Base-by-base conservation (phyloP, 2,113 vertebrate species). In the Lipophrys pholis region DNA sequence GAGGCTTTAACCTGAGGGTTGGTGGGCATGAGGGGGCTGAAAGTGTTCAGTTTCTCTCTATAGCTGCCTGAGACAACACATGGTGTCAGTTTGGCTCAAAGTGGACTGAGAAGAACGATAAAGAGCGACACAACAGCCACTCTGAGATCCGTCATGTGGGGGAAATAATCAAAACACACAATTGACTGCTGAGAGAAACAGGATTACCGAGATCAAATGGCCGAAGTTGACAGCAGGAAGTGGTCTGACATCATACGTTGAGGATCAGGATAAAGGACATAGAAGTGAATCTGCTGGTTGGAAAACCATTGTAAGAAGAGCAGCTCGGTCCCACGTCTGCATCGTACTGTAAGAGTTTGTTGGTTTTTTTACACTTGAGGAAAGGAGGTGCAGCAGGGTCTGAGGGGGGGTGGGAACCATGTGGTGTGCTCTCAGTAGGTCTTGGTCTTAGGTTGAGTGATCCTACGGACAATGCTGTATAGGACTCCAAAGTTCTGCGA, bases 401-500 rank as follows among this genome's bases (percentile, higher is more conserved):
- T 30, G 21, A 2, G 58, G 17, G 35, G 48, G 35, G 11, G 21
- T n/a, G n/a, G 50, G 48, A 1, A 40, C 14, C 11, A 14, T 7
- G 35, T n/a, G 42, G 17, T 7, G 60, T 9, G 46, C 17, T 3
- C 42, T 91, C 76, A 98, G 69, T 96, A 95, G 41, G 95, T 89
- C 92, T 98, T 99, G 49, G 92, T 88, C 90, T 98, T 98, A 80
- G 93, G 89, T 60, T 96, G 91, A 9, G 95, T 96, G 55, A 97
- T 85, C 73, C 95, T 94, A 78, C 97, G 96, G 6, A 97, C 95
- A 1, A 94, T 79, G 61, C 87, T 94, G 88, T 98, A 99, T 49
- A 99, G 94, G 64, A 97, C 49, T 5, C 95, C 92, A 42, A 99
- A 99, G 90, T 99, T 95, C 97, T 99, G 90, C 11, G 63, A 83